Conservation (phyloP, 2,113 vertebrate genomes). For the Atrichornis clamosus region DNA sequence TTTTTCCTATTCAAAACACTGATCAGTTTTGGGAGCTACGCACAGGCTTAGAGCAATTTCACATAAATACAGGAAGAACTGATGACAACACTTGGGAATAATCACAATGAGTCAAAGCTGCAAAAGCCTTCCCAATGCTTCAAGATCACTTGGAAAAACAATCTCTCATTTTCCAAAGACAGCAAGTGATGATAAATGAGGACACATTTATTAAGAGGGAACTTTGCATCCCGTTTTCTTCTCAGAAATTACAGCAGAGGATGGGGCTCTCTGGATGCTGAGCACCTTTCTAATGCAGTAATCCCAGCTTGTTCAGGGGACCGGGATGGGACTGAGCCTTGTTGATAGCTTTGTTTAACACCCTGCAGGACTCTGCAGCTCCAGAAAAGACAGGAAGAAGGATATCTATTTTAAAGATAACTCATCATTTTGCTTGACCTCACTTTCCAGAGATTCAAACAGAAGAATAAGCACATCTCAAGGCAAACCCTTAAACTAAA, state of each 20-base stretch:
- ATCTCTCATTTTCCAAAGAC: slow-evolving; percentile 48
- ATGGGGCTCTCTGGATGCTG: not conserved
- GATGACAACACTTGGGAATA: slow-evolving; percentile 62
- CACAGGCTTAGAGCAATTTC: slow-evolving; percentile 32
- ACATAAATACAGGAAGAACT: slow-evolving; percentile 60
- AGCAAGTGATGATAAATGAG: slow-evolving; percentile 46
- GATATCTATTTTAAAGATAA: not conserved
- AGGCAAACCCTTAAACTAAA: not conserved
- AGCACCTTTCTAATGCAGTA: not conserved
- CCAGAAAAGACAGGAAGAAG: not conserved
- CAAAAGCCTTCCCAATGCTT: slow-evolving; percentile 42
- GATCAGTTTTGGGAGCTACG: slow-evolving; percentile 2
- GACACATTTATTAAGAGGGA: slow-evolving; percentile 8
- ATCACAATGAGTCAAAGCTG: slow-evolving; percentile 55
- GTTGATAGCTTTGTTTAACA: not conserved
- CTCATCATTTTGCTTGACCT: not conserved
- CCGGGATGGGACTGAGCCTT: not conserved
- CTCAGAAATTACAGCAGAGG: not conserved
- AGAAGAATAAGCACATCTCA: not conserved
- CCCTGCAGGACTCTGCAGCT: not conserved
- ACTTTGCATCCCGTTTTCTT: slow-evolving; percentile 18
- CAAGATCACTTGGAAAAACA: slow-evolving; percentile 54
- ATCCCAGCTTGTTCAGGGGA: not conserved
- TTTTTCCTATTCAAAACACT: not conserved
- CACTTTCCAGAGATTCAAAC: not conserved